Evolutionary conservation across 2,888 invertebrate genomes (phyloP), one percentile per base, ranked within the genome.

Genomic region (Odontocerum albicorne): DNA sequence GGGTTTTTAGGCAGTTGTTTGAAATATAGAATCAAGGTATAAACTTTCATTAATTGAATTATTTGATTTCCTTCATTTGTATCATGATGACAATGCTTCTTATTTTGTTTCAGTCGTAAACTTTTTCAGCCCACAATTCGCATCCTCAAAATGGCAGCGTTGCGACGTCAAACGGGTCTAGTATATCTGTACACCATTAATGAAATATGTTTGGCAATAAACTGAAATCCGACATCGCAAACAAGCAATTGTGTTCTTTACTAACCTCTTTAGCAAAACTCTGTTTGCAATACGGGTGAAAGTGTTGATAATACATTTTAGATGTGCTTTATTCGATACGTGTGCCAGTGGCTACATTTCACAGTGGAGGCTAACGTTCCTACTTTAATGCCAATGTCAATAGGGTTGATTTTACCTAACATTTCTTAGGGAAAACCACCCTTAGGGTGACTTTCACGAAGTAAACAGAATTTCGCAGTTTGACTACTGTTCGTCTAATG

Each of bases 401-500:
- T 52, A 50, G 42, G 49, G 59, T 36, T 35, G 50, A 47, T 52
- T 49, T 55, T 49, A 49, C 47, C 17, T 33, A 36, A 35, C 20
- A 19, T 50, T 52, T 39, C 16, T 22, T 15, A 22, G 22, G 36
- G 35, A 44, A 45, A 12, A 16, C 32, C 35, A 40, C 13, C 51
- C 55, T 59, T 55, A 55, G 13, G 16, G 50, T 12, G 12, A 16
- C 15, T 27, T n/a, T 46, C 20, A 38, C 49, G 32, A 27, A 42
- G 38, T 32, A 35, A 45, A 46, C 51, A 33, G 40, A 49, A 47
- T 55, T 51, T 39, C 31, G 38, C 46, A 46, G 50, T 58, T 42
- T 19, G 51, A 55, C 58, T 58, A 58, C 58, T 58, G 58, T 58
- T 58, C 58, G 55, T 58, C 58, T 58, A 58, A 58, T 58, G 49